Evolutionary conservation across 2,888 invertebrate species (phyloP).

Genomic region (Steromphala cineraria): DNA sequence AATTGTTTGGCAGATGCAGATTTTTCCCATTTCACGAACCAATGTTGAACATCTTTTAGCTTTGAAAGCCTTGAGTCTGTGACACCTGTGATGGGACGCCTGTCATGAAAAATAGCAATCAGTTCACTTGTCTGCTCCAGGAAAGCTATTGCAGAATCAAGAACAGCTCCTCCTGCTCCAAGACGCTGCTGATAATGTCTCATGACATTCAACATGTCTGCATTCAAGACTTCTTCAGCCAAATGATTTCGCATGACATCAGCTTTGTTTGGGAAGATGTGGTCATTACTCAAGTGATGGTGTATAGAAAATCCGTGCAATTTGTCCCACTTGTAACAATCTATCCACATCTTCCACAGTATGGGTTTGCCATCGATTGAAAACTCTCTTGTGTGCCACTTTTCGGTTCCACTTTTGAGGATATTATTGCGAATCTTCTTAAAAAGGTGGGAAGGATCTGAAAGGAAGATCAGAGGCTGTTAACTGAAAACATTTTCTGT

Average conservation of each 20-base stretch:
- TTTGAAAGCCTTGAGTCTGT: background rate
- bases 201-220: background rate
- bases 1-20: slow-evolving; percentile 18
- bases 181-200: background rate
- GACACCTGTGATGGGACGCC: background rate
- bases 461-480: background rate
- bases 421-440: slow-evolving; percentile 33
- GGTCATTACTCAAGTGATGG: background rate
- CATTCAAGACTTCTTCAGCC: background rate
- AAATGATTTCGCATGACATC: background rate
- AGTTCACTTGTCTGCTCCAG: background rate
- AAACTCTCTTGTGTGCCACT: slow-evolving; percentile 7
- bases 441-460: background rate
- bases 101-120: background rate
- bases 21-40: background rate
- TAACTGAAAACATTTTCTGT: too few species aligned
- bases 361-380: slow-evolving; percentile 24
- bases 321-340: slow-evolving; percentile 34
- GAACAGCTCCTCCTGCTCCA: background rate
- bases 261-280: background rate
- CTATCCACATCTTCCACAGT: slow-evolving; percentile 35
- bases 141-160: background rate
- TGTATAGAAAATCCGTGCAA: slow-evolving; percentile 24
- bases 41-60: background rate
- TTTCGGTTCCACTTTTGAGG: slow-evolving; percentile 31